These are phyloP conservation scores for Amblyjoppa proteus DNA, from an alignment of 2,888 invertebrate genomes.

Conservation along the genomic window DNA sequence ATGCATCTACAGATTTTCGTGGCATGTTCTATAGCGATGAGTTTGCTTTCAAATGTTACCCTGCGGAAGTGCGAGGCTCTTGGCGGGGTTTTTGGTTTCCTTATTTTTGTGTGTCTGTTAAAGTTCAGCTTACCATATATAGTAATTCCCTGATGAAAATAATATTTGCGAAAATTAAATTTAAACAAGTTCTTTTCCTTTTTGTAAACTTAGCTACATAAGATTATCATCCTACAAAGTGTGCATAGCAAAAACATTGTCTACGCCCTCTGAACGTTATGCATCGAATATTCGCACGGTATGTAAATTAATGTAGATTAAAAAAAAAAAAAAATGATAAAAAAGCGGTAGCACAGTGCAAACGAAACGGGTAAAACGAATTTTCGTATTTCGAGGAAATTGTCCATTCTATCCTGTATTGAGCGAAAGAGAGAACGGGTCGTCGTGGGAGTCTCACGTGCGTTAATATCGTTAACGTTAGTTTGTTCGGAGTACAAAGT, in stretches of 20 bases:
- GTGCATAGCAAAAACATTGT: not conserved
- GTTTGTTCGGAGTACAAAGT: conserved; percentile 57
- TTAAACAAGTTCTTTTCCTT: not conserved
- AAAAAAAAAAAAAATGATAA: not conserved
- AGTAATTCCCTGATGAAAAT: too few species aligned
- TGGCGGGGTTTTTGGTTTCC: too few species aligned
- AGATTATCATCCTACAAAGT: not conserved
- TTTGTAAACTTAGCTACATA: not conserved
- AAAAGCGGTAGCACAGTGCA: not conserved
- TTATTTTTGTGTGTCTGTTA: too few species aligned
- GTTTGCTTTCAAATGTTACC: too few species aligned
- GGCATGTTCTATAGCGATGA: too few species aligned
- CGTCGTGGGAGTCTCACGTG: conserved; percentile 14
- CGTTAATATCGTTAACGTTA: conserved; percentile 59
- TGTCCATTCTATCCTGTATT: conserved; percentile 16
- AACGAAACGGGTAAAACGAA: conserved; percentile 12
- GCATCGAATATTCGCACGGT: not conserved
- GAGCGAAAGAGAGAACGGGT: conserved; percentile 15
- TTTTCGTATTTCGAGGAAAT: conserved; percentile 13
- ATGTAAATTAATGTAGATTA: not conserved
- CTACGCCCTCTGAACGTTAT: not conserved
- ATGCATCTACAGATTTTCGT: too few species aligned
- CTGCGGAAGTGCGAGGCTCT: too few species aligned
- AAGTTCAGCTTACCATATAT: too few species aligned
- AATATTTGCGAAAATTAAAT: not conserved